Evolutionary conservation across 2,797 vertebrate species (phyloP), one percentile per base, ranked within the genome.

Genomic region (Premnoplex brunnescens): DNA sequence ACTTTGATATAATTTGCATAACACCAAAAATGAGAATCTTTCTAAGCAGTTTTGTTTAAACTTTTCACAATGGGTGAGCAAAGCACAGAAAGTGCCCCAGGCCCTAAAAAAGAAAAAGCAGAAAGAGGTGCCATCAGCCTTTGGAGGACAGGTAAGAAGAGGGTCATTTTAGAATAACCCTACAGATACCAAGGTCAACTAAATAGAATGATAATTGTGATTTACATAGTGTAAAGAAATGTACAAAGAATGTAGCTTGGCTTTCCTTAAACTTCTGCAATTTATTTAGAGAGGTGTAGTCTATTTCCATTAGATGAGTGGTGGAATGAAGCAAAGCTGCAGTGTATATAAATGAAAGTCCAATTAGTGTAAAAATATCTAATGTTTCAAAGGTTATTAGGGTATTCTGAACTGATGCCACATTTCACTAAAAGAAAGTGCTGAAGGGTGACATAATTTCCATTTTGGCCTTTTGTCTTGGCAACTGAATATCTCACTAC

Each of bases 1-100:
- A 54, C 27, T 95, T 96, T 19, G 34, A 73, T 71, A 82, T 67
- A 7, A 74, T 94, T 90, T 92, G 51, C 43, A 86, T 87, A 94
- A 89, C 37, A 94, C 71, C 1, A 3, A 96, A 96, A 81, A 85
- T 4, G 10, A 22, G 41, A 77, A 76, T 56, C 79, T 85, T 89
- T 81, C 72, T 52, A 77, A 74, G 56, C 3, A 54, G 18, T 89
- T 85, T 80, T 82, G 19, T 23, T 89, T 75, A 73, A 39, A 60
- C 20, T 80, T 89, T 64, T 79, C 39, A n/a, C 19, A 48, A 49
- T 4, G 0, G 23, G 37, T 82, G 52, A 95, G 23, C 12, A 84
- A 76, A 85, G 56, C 10, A 74, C 49, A 89, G 34, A 14, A 81
- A 88, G 12, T 28, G 55, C 32, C 19, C 7, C 7, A 60, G 39